phyloP scores from a whole-genome alignment of 2,797 vertebrate genomes.

The Podarcis siculus region DNA sequence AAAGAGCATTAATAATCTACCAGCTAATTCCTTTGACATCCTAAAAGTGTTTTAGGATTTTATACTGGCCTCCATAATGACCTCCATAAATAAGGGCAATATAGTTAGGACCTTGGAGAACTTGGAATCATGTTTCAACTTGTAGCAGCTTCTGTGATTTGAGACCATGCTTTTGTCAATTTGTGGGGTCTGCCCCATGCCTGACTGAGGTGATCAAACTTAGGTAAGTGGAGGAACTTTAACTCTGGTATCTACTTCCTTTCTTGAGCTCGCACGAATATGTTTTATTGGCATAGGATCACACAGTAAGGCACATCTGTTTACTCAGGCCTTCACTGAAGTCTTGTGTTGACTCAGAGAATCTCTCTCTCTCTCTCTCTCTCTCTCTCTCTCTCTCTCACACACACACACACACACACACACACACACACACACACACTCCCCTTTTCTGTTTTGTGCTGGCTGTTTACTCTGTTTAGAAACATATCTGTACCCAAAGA shows the following conservation, averaged over 20 bases:
- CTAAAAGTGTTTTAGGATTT: not conserved
- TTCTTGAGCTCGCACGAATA: slow-evolving; percentile 9
- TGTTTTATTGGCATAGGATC: not conserved
- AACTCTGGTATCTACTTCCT: not conserved
- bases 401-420: too few relatives aligned
- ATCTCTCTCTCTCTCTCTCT: not conserved
- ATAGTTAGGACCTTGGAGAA: not conserved
- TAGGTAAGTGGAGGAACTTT: not conserved
- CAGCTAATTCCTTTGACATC: not conserved
- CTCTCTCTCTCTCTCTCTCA: too few relatives aligned
- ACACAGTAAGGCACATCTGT: slow-evolving; percentile 9
- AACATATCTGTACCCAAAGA: not conserved
- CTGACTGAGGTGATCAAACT: not conserved
- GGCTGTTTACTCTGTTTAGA: not conserved
- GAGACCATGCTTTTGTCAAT: not conserved
- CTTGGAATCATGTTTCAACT: not conserved
- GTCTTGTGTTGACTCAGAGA: not conserved
- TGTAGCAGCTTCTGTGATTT: not conserved
- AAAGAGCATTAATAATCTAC: not conserved
- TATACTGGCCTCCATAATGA: not conserved
- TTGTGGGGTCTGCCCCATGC: not conserved
- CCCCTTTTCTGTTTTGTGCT: not conserved
- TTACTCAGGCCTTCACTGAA: slow-evolving; percentile 16
- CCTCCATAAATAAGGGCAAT: not conserved
- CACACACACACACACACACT: too few relatives aligned